Evolutionary conservation across 2,113 vertebrate genomes (phyloP).

Genomic region (Grallaria varia): DNA sequence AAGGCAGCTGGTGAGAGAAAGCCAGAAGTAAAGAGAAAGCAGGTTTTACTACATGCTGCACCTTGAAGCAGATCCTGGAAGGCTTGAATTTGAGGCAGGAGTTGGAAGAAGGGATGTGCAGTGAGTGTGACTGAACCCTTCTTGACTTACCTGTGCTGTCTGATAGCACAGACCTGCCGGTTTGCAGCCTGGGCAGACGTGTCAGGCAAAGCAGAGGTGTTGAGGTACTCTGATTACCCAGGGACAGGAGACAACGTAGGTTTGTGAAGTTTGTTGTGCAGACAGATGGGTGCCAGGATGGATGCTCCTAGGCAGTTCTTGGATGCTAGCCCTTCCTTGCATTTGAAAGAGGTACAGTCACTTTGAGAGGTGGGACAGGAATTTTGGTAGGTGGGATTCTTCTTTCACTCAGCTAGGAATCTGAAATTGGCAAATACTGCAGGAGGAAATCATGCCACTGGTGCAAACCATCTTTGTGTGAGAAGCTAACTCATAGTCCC

Average conservation of each 20-base stretch:
- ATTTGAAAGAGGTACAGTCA: neutral
- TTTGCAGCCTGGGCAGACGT: neutral
- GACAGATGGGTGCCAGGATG: neutral
- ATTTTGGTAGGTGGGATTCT: neutral
- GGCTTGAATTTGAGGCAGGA: neutral
- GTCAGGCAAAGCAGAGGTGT: neutral
- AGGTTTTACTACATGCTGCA: neutral
- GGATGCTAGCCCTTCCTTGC: neutral
- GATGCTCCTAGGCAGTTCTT: neutral
- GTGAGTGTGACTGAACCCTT: neutral
- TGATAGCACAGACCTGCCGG: neutral
- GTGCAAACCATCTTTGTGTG: neutral
- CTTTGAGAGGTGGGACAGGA: neutral
- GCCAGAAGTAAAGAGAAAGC: neutral
- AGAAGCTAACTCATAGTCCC: neutral
- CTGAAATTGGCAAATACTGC: neutral
- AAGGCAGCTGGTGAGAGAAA: neutral
- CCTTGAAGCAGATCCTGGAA: neutral
- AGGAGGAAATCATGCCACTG: neutral
- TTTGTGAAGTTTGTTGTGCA: fast-evolving
- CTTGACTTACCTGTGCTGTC: neutral
- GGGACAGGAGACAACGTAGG: fast-evolving
- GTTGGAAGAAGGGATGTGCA: neutral
- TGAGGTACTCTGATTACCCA: neutral
- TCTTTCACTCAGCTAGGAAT: neutral